Conservation (phyloP, 2,888 invertebrate species). For the Drosophila pegasa region DNA sequence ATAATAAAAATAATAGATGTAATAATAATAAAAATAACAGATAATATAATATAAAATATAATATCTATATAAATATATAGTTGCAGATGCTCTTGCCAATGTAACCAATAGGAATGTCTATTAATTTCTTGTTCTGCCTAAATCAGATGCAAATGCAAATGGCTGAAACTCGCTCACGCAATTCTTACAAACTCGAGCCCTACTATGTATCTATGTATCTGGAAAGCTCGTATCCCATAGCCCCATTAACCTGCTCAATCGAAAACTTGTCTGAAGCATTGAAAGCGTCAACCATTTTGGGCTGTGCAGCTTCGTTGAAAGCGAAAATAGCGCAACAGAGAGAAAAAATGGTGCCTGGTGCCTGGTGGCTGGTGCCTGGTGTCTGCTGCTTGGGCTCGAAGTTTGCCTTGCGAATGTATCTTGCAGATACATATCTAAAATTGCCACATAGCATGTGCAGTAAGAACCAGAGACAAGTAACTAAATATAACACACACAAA, state of each 20-base stretch:
- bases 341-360: slow-evolving; percentile 36
- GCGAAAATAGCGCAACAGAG: slow-evolving; percentile 70
- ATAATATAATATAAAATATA: too few species aligned
- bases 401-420: slow-evolving; percentile 54
- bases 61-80: too few species aligned
- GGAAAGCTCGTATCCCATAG: slow-evolving; percentile 20
- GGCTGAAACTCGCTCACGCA: not conserved
- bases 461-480: slow-evolving; percentile 71
- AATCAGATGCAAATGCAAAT: not conserved
- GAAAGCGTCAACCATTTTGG: slow-evolving; percentile 59
- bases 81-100: too few species aligned
- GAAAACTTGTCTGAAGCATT: slow-evolving; percentile 58
- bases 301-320: slow-evolving; percentile 67
- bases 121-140: too few species aligned
- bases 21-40: too few species aligned
- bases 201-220: not conserved
- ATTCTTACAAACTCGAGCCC: not conserved
- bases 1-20: too few species aligned
- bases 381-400: slow-evolving; percentile 31
- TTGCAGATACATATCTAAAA: slow-evolving; percentile 75
- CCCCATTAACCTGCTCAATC: slow-evolving; percentile 66
- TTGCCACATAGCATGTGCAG: slow-evolving; percentile 67
- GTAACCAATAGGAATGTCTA: too few species aligned
- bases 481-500: slow-evolving; percentile 67
- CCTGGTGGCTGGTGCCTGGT: slow-evolving; percentile 2